phyloP scores from a whole-genome alignment of 2,888 invertebrate genomes.

The Synergus itoensis region DNA sequence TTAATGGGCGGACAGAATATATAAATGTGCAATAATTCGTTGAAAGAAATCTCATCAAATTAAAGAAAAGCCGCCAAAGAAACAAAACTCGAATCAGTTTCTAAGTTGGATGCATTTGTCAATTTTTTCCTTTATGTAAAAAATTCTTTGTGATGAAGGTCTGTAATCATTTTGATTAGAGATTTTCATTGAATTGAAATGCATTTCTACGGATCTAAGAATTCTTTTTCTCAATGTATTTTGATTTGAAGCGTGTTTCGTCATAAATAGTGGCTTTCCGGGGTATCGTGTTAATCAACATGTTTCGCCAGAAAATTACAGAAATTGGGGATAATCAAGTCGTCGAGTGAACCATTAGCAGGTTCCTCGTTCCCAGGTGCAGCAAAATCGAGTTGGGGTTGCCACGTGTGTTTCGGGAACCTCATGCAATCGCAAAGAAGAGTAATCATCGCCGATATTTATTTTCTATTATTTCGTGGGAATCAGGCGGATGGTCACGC shows the following conservation, averaged over 20 bases:
- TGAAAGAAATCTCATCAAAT: too few species aligned
- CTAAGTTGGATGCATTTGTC: too few species aligned
- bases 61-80: too few species aligned
- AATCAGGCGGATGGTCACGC: slow-evolving; percentile 62
- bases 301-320: slow-evolving; percentile 11
- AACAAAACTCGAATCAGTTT: too few species aligned
- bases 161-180: too few species aligned
- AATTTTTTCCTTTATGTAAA: too few species aligned
- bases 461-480: slow-evolving; percentile 71
- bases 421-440: slow-evolving; percentile 36
- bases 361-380: slow-evolving; percentile 29
- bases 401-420: slow-evolving; percentile 36
- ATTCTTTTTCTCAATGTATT: too few species aligned
- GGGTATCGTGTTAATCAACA: slow-evolving; percentile 36
- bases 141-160: too few species aligned
- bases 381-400: slow-evolving; percentile 10
- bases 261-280: neutral
- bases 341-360: slow-evolving; percentile 36
- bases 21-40: too few species aligned
- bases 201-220: too few species aligned
- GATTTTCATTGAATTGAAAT: too few species aligned
- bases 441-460: slow-evolving; percentile 69
- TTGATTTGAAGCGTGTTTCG: neutral
- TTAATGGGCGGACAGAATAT: too few species aligned
- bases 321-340: slow-evolving; percentile 37